Base-by-base conservation (phyloP, 2,113 vertebrate genomes). In the Corythoichthys intestinalis region DNA sequence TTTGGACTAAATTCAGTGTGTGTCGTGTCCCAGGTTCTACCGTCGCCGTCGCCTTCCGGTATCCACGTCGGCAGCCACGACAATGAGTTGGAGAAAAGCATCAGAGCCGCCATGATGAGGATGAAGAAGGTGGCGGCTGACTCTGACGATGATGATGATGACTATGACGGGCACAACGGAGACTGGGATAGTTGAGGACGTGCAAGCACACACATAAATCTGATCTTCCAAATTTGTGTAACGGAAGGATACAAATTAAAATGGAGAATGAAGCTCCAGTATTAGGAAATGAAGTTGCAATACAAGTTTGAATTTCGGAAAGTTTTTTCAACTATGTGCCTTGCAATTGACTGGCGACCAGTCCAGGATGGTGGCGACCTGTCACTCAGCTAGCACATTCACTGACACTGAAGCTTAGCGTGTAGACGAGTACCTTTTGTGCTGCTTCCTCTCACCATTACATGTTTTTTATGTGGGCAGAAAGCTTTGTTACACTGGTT, bases 111-210 rank as follows among this genome's bases (percentile, higher is more conserved):
- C 69, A 97, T 99, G 85, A 88, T 94, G 90, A 94, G 97, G 83
- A 98, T 99, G 91, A 96, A 97, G 90, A 94, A 91, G 66, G 94
- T 95, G 65, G 93, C 96, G 0, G 88, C 93, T 0, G 96, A 97
- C 83, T 98, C 96, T 11, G 95, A 96, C 1, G 93, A 94, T 3
- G 92, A 93, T 2, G 88, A 86, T 1, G 58, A 34, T 0, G 83
- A 89, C 91, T 86, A 89, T 0, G 74, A 78, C 12, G 71, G 35
- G 2, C 81, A 54, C 10, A 83, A 28, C 17, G 4, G 60, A 38
- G 88, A 90, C 12, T 90, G 88, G 88, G 88, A 90, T 71, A 87
- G 79, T 79, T 90, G 86, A 90, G 78, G 34, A 52, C 34, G 35
- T 59, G 57, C 7, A n/a, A 47, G 15, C n/a, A 46, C 39, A 63